Conservation (phyloP, 2,888 invertebrate species). For the Scaptomyza cyrtandrae region DNA sequence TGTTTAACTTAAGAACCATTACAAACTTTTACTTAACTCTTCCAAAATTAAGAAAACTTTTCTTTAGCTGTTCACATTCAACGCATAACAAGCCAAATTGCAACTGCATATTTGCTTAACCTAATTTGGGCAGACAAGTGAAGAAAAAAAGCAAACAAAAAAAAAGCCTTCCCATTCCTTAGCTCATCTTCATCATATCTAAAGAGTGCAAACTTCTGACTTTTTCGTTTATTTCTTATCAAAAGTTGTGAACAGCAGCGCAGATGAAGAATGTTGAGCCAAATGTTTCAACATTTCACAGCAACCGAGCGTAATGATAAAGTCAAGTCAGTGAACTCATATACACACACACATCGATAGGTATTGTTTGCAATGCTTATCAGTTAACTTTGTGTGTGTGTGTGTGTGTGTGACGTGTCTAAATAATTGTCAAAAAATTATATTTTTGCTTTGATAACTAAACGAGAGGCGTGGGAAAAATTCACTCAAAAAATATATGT, state of each 20-base stretch:
- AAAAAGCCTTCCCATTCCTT: slow-evolving; percentile 4
- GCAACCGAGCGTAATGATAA: slow-evolving; percentile 53
- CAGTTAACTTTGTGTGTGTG: slow-evolving; percentile 43
- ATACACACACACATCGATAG: background rate
- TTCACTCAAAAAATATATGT: background rate
- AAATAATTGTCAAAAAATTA: slow-evolving; percentile 56
- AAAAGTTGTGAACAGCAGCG: slow-evolving; percentile 12
- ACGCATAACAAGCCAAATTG: slow-evolving; percentile 2
- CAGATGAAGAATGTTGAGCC: slow-evolving; percentile 52
- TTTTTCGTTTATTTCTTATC: slow-evolving; percentile 32
- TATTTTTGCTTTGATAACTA: slow-evolving; percentile 40
- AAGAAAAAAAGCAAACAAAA: background rate
- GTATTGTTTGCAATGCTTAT: slow-evolving; percentile 47
- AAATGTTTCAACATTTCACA: slow-evolving; percentile 54
- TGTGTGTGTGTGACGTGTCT: slow-evolving; percentile 29
- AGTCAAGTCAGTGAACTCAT: slow-evolving; percentile 49
- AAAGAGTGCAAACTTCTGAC: slow-evolving; percentile 25
- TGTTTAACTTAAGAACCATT: background rate
- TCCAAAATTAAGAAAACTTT: too few species aligned
- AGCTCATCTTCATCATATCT: slow-evolving; percentile 4
- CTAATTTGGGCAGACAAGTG: slow-evolving; percentile 13
- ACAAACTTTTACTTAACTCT: background rate
- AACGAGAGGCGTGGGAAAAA: slow-evolving; percentile 52
- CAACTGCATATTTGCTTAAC: slow-evolving; percentile 27
- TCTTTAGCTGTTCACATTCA: too few species aligned